Conservation (phyloP, 1,140 invertebrate species). For the Aphidius gifuensis region DNA sequence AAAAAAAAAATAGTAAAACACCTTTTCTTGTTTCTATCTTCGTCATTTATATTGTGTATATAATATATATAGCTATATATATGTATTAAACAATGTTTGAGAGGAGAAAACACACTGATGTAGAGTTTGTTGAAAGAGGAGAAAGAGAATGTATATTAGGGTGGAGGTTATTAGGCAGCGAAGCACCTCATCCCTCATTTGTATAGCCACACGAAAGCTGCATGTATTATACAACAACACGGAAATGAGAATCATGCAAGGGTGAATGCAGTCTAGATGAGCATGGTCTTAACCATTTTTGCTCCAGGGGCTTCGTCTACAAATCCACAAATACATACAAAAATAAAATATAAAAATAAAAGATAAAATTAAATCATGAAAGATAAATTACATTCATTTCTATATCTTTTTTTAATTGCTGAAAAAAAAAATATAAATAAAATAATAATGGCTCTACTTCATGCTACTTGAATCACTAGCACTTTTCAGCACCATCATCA, state of each 20-base stretch:
- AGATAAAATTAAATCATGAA: background rate
- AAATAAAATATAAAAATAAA: constrained; percentile 11
- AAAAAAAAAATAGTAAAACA: background rate
- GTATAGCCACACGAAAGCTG: constrained; percentile 47
- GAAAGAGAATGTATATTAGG: constrained; percentile 35
- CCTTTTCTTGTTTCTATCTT: background rate
- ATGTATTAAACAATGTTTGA: background rate
- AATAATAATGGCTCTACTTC: background rate
- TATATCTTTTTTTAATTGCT: constrained; percentile 7
- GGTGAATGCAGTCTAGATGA: constrained; percentile 33
- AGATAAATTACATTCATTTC: constrained; percentile 10
- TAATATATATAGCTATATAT: no score
- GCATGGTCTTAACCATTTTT: background rate
- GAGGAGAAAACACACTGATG: background rate
- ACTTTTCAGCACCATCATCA: background rate
- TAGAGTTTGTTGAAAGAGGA: constrained; percentile 25
- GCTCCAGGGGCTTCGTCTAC: background rate
- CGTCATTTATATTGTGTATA: background rate
- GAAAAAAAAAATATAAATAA: background rate
- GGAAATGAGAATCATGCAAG: constrained; percentile 48
- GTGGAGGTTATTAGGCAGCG: constrained; percentile 53
- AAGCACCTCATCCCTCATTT: constrained; percentile 54
- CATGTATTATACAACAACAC: constrained; percentile 57
- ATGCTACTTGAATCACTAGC: background rate
- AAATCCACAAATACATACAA: no score